Conservation (phyloP, 2,797 vertebrate genomes). For the Kryptopterus vitreolus region DNA sequence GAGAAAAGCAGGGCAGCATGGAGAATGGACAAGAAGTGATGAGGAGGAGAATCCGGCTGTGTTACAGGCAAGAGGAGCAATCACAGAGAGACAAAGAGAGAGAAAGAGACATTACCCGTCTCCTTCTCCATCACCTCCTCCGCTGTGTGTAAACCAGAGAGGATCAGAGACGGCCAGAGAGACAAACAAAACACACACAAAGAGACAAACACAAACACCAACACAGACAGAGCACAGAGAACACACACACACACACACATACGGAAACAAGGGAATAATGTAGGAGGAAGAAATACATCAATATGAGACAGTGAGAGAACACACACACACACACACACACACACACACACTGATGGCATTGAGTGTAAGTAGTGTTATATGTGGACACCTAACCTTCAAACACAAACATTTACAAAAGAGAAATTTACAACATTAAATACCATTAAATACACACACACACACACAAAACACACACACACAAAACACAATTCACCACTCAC, state of each 20-base stretch:
- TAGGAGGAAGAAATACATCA: conserved; percentile 49
- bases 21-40: conserved; percentile 23
- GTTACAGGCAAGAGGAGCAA: conserved; percentile 52
- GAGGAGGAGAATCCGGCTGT: conserved; percentile 46
- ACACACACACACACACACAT: conserved; percentile 46
- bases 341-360: conserved; percentile 29
- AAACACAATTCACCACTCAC: conserved; percentile 40
- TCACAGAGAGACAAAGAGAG: conserved; percentile 49
- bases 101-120: conserved; percentile 59
- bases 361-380: conserved; percentile 42
- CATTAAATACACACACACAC: conserved; percentile 44
- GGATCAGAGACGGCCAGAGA: conserved; percentile 52
- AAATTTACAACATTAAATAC: conserved; percentile 44
- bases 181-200: conserved; percentile 47
- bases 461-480: conserved; percentile 42
- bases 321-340: conserved; percentile 35
- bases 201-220: conserved; percentile 48
- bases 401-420: conserved; percentile 46
- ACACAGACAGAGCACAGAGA: conserved; percentile 50
- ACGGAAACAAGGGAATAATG: conserved; percentile 60
- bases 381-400: conserved; percentile 56
- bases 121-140: conserved; percentile 56
- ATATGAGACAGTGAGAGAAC: conserved; percentile 60
- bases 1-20: conserved; percentile 32
- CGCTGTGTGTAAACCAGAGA: conserved; percentile 56